Base-by-base conservation (phyloP, 2,888 invertebrate species). In the Oscheius sp. region DNA sequence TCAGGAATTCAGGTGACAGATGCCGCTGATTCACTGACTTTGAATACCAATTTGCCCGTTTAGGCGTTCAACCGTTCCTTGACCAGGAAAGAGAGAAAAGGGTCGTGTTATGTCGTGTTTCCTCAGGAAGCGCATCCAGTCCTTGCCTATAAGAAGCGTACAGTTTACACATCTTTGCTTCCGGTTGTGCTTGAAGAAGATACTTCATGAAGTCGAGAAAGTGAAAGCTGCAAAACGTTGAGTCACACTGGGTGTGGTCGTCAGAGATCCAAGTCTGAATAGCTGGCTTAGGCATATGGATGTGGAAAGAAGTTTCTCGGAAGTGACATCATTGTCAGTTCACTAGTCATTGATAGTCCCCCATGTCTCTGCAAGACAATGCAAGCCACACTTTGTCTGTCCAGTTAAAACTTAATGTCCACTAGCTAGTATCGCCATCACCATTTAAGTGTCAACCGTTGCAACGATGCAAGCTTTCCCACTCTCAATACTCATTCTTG, bases 221-320 rank as follows among this genome's bases (percentile, higher is more conserved):
- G 68, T 55, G 68, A 68, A 68, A 68, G 68, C 55, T 65, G 32
- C 35, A 37, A 37, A 42, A 42, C 42, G 51, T 21, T 68, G 68
- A 68, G 68, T 68, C 68, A 68, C 33, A 21, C 11, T 55, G 68
- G 68, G 68, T 55, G 68, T 68, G 68, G 68, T 55, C 51, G 65
- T 37, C n/a, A 37, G 13, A 47, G n/a, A 21, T 48, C 48, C 47
- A 7, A 42, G 42, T 42, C 42, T 42, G 42, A 42, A 42, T 42
- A 42, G 42, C 47, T 53, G 32, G 63, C 63, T 48, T 63, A 21
- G 63, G 42, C 42, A 48, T 60, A 11, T 60, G 37, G 60, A 60
- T 60, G 60, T 60, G n/a, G 60, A 60, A 60, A 60, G 60, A 63
- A 48, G 29, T 42, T 21, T 21, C n/a, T 11, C 53, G 68, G 68